Evolutionary conservation across 2,113 vertebrate genomes (phyloP), one percentile per base, ranked within the genome.

Genomic region (Apeltes quadracus): DNA sequence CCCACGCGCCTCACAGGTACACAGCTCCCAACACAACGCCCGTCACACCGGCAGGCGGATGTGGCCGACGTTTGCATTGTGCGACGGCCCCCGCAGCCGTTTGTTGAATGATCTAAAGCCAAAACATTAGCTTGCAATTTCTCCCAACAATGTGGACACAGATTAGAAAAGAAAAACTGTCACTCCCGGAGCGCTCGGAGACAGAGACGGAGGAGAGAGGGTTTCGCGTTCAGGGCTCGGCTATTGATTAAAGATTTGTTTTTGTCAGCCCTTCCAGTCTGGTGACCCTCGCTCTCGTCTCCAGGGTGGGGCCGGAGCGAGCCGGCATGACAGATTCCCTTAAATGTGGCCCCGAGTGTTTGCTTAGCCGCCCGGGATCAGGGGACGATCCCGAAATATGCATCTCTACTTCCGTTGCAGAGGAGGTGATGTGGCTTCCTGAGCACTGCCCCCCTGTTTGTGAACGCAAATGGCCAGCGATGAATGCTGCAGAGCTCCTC

Each of bases 241-340:
- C 84, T 93, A 94, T 93, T 92, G 93, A 94, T 94, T 94, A 92
- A 91, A 94, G 93, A 93, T 94, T 94, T 94, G 93, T 93, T 93
- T 93, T 94, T 93, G 92, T 94, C 92, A 93, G 92, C 92, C 92
- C 92, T 92, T 93, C 91, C 88, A 93, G 90, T 92, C 92, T 92
- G 92, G 90, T 93, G 93, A 93, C 92, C 93, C 90, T 90, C 74
- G 75, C 84, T 88, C 90, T 83, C 76, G 87, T 93, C 93, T 93
- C 91, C 81, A 79, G 92, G 93, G 93, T 91, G 92, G 91, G 90
- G 91, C 90, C 56, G 75, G 89, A 89, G 83, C 92, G 91, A 91
- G 93, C 93, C 84, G 88, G 93, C 91, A 88, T 93, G 93, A 93
- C 93, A 92, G 92, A 93, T 92, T 91, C 90, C 92, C 89, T 92